These are phyloP conservation scores for Eulemur albifrons DNA, from an alignment of 2,797 vertebrate species.

Conservation along the genomic window DNA sequence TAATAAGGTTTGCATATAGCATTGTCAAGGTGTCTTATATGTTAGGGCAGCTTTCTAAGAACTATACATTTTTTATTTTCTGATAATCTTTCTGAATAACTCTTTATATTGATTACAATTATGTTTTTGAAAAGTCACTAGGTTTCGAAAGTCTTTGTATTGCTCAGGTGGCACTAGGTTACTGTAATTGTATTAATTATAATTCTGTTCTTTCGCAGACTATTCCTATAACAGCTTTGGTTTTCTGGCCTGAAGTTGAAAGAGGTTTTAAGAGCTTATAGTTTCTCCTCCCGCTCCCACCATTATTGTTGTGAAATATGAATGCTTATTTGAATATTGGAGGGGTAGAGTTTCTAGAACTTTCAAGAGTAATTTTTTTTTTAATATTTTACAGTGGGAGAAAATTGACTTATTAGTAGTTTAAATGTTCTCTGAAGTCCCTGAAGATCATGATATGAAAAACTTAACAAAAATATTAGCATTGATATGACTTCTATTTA, in stretches of 20 bases:
- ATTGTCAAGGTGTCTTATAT: neutral
- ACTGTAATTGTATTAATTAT: conserved; percentile 2
- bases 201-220: conserved; percentile 50
- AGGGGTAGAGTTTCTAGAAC: conserved; percentile 31
- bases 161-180: conserved; percentile 12
- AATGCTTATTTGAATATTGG: conserved; percentile 29
- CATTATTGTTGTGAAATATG: neutral
- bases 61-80: conserved; percentile 24
- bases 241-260: conserved; percentile 21
- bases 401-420: neutral
- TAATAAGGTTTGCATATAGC: neutral
- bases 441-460: conserved; percentile 22
- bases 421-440: conserved; percentile 51
- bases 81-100: conserved; percentile 39
- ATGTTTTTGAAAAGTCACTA: conserved; percentile 23
- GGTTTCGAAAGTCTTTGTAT: conserved; percentile 33
- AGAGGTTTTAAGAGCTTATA: neutral
- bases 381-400: neutral
- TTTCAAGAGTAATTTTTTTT: neutral
- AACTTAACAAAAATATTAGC: neutral
- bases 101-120: neutral
- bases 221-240: conserved; percentile 11
- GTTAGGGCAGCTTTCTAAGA: neutral
- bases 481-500: conserved; percentile 5
- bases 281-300: neutral